Percentiles rank a stretch among this genome's conserved stretches.
Conservation (phyloP, 2,113 vertebrate genomes). For the Sigmodon hispidus region DNA sequence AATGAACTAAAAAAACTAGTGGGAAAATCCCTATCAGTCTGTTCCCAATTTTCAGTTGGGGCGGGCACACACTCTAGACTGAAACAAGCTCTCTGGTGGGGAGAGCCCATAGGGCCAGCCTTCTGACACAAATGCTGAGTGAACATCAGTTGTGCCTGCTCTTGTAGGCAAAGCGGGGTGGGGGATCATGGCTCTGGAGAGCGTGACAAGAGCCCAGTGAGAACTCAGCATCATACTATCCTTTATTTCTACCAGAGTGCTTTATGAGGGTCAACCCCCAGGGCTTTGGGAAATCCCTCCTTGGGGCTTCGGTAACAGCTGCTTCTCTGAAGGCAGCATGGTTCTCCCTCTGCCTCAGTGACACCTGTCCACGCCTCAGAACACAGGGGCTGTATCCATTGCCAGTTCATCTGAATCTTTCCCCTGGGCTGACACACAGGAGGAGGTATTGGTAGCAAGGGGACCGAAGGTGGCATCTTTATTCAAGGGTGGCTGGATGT, state of each 20-base stretch:
- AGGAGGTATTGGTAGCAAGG: neutral
- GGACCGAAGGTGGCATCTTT: neutral
- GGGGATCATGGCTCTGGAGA: neutral
- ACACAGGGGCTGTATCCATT: too few relatives aligned
- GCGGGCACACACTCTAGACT: neutral
- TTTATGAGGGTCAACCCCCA: rapidly evolving
- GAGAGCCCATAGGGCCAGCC: neutral
- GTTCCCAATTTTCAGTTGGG: neutral
- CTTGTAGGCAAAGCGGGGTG: too few relatives aligned
- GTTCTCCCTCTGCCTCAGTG: neutral
- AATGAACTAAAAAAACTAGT: neutral
- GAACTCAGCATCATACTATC: rapidly evolving
- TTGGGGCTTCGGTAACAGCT: neutral
- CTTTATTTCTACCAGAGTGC: neutral
- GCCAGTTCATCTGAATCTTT: neutral
- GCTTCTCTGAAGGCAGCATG: neutral
- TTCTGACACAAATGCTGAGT: too few relatives aligned
- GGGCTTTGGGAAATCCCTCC: neutral
- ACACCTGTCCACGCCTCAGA: rapidly evolving
- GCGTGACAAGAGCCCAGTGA: too few relatives aligned
- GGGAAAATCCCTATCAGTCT: neutral
- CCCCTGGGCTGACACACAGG: rapidly evolving
- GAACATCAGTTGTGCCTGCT: too few relatives aligned
- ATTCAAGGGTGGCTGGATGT: neutral
- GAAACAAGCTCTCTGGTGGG: neutral